phyloP scores from a whole-genome alignment of 2,113 vertebrate genomes.

The Bubalus kerabau region DNA sequence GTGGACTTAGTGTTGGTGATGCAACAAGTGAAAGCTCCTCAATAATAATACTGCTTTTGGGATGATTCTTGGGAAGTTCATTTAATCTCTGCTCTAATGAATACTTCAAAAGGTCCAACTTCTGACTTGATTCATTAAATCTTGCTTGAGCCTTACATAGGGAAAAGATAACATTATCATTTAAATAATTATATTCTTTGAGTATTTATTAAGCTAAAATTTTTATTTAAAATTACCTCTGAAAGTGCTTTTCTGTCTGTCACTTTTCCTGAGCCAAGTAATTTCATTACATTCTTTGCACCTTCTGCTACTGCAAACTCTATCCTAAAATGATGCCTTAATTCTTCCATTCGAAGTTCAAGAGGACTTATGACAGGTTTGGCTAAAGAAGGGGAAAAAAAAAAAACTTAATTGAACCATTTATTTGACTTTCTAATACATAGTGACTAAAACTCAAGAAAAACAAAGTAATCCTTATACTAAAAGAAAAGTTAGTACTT shows the following conservation, averaged over 20 bases:
- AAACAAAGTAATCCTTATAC: background rate
- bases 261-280: constrained; percentile 95
- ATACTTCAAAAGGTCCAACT: constrained; percentile 95
- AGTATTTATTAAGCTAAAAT: constrained; percentile 46
- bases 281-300: constrained; percentile 99
- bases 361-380: constrained; percentile 98
- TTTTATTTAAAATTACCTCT: constrained; percentile 86
- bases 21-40: constrained; percentile 93
- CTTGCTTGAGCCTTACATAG: constrained; percentile 90
- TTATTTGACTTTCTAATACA: constrained; percentile 32
- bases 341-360: constrained; percentile 97
- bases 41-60: constrained; percentile 93
- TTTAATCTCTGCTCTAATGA: constrained; percentile 96
- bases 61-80: constrained; percentile 96
- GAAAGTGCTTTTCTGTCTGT: constrained; percentile 97
- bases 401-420: constrained; percentile 41
- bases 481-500: background rate
- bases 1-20: constrained; percentile 92
- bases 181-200: constrained; percentile 2
- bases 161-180: constrained; percentile 22
- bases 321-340: constrained; percentile 97
- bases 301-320: constrained; percentile 98
- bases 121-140: constrained; percentile 98
- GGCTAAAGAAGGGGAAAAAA: constrained; percentile 78
- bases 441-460: constrained; percentile 23